These are phyloP conservation scores for Tarsius wallacei DNA, from an alignment of 2,797 vertebrate species.

Conservation along the genomic window DNA sequence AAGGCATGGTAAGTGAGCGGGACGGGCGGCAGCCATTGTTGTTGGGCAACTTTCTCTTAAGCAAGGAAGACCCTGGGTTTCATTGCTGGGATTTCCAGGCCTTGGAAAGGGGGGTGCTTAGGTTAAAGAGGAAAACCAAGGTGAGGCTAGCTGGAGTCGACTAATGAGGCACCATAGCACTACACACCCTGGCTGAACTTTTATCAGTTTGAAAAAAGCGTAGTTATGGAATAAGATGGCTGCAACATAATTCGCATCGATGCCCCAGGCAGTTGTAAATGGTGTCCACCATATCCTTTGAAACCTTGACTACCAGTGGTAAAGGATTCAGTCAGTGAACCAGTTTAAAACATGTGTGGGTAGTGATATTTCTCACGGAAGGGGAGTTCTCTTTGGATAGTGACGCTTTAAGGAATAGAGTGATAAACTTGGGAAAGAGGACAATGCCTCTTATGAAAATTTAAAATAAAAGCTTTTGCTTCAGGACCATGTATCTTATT, in stretches of 20 bases:
- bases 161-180: not conserved
- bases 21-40: rapidly evolving
- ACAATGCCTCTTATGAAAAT: not conserved
- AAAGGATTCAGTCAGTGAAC: not conserved
- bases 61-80: not conserved
- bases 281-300: not conserved
- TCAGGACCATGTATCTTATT: not conserved
- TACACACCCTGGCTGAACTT: not conserved
- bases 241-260: not conserved
- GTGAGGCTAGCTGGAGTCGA: not conserved
- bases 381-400: not conserved
- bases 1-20: rapidly evolving
- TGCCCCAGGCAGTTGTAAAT: not conserved
- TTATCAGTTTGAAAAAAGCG: not conserved
- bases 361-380: not conserved
- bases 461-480: not conserved
- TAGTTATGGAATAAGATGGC: not conserved
- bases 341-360: not conserved
- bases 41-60: not conserved
- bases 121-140: not conserved
- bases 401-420: not conserved
- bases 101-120: not conserved
- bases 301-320: not conserved
- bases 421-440: not conserved
- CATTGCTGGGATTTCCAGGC: not conserved